Percentiles rank a stretch among this genome's conserved stretches.
Evolutionary conservation across 2,888 invertebrate species (phyloP).

Genomic region (Ephialtes manifestator): DNA sequence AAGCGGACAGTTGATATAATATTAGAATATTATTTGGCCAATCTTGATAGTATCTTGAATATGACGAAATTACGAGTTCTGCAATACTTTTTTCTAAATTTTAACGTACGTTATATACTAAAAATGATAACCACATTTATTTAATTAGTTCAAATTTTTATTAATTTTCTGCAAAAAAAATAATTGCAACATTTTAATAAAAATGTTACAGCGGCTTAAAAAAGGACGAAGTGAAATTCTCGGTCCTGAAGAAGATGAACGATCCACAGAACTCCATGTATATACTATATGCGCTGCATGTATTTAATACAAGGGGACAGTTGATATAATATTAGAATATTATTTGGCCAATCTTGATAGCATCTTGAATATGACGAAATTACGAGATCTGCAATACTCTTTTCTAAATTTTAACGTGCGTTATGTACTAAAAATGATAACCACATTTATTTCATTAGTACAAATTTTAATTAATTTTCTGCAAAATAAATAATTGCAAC

Average conservation of each 20-base stretch:
- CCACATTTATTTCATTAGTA: too few species aligned
- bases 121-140: too few species aligned
- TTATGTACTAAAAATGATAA: too few species aligned
- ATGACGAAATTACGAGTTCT: too few species aligned
- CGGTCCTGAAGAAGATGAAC: background rate
- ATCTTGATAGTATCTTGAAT: too few species aligned
- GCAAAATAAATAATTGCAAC: background rate
- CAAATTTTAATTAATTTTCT: background rate
- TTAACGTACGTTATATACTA: background rate
- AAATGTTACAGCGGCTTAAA: background rate
- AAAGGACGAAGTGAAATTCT: background rate
- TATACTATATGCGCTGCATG: conserved; percentile 4
- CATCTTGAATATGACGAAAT: too few species aligned
- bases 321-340: too few species aligned
- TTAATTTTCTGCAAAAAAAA: background rate
- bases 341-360: too few species aligned
- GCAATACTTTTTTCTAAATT: background rate
- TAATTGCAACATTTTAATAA: too few species aligned
- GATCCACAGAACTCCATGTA: background rate
- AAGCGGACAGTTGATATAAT: conserved; percentile 8
- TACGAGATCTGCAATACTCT: too few species aligned
- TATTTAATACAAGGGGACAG: conserved; percentile 21
- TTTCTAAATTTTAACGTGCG: background rate
- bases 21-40: too few species aligned
- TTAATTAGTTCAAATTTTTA: background rate